Conservation (phyloP, 2,113 vertebrate species). For the Xiphophorus hellerii region DNA sequence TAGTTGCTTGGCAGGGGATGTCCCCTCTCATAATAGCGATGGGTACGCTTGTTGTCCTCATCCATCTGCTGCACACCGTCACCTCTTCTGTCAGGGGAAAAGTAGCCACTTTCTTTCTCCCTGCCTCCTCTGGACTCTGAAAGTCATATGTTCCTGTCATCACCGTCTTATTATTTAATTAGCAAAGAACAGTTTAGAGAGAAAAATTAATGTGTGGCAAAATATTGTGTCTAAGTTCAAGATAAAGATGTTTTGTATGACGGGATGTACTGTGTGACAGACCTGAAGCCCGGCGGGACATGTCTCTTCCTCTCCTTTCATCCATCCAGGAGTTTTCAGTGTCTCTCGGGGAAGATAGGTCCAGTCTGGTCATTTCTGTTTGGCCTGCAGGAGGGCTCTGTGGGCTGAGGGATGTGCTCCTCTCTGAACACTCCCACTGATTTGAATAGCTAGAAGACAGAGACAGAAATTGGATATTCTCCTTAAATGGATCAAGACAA, state of each 20-base stretch:
- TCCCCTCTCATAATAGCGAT: constrained; percentile 75
- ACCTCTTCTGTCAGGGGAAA: constrained; percentile 67
- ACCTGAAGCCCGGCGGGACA: constrained; percentile 72
- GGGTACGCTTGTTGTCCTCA: constrained; percentile 38
- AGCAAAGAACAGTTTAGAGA: background rate
- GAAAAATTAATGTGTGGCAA: background rate
- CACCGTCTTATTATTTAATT: background rate
- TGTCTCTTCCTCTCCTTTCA: constrained; percentile 69
- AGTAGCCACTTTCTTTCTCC: constrained; percentile 73
- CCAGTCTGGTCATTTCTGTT: constrained; percentile 75
- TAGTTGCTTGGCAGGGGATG: constrained; percentile 79
- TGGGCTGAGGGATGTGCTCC: constrained; percentile 45
- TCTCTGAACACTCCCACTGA: constrained; percentile 31
- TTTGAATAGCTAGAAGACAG: constrained; percentile 42
- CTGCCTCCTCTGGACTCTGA: constrained; percentile 69
- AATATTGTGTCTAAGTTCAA: background rate
- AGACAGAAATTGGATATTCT: no score
- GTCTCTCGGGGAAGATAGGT: constrained; percentile 57
- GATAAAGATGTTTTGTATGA: background rate
- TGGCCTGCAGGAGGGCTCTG: constrained; percentile 22
- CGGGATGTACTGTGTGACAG: background rate
- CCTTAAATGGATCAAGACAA: no score
- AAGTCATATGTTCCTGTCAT: constrained; percentile 31
- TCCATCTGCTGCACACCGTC: constrained; percentile 50
- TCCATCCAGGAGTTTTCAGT: constrained; percentile 69